Conservation (phyloP, 2,888 invertebrate species). For the Fragum whitleyi region DNA sequence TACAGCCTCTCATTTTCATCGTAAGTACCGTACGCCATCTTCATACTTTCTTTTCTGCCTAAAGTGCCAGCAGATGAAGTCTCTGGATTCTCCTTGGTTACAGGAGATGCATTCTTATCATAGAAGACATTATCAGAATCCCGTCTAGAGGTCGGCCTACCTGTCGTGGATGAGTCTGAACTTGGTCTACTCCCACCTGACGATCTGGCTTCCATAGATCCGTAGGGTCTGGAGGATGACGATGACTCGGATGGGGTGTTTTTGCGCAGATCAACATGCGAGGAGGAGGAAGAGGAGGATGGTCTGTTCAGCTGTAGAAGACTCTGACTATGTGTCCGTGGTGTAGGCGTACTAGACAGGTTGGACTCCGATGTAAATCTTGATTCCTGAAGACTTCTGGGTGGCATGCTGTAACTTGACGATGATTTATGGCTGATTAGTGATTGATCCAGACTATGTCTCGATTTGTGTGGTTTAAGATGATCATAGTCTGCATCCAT, state of each 20-base stretch:
- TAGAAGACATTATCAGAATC: slow-evolving; percentile 76
- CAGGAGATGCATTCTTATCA: slow-evolving; percentile 59
- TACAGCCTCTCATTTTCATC: slow-evolving; percentile 74
- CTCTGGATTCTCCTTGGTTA: slow-evolving; percentile 25
- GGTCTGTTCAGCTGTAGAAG: slow-evolving; percentile 63
- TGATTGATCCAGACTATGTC: slow-evolving; percentile 75
- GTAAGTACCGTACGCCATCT: slow-evolving; percentile 79
- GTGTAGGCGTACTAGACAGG: slow-evolving; percentile 43
- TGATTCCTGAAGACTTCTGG: slow-evolving; percentile 59
- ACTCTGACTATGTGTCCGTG: slow-evolving; percentile 62
- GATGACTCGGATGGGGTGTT: slow-evolving; percentile 62
- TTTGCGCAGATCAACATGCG: slow-evolving; percentile 43
- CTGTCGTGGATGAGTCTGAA: slow-evolving; percentile 61
- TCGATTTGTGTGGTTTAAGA: slow-evolving; percentile 40
- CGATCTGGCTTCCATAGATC: slow-evolving; percentile 72
- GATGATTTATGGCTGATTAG: slow-evolving; percentile 60
- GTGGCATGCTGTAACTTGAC: slow-evolving; percentile 52
- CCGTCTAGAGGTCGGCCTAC: slow-evolving; percentile 32
- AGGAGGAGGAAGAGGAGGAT: slow-evolving; percentile 51
- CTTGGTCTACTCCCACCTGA: slow-evolving; percentile 70
- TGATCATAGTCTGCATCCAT: slow-evolving; percentile 57
- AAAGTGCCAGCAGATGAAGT: slow-evolving; percentile 39
- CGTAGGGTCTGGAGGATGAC: slow-evolving; percentile 70
- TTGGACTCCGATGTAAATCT: slow-evolving; percentile 66
- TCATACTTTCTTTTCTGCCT: slow-evolving; percentile 76